These are phyloP conservation scores for Conops quadrifasciatus DNA, from an alignment of 2,888 invertebrate genomes.

Conservation along the genomic window DNA sequence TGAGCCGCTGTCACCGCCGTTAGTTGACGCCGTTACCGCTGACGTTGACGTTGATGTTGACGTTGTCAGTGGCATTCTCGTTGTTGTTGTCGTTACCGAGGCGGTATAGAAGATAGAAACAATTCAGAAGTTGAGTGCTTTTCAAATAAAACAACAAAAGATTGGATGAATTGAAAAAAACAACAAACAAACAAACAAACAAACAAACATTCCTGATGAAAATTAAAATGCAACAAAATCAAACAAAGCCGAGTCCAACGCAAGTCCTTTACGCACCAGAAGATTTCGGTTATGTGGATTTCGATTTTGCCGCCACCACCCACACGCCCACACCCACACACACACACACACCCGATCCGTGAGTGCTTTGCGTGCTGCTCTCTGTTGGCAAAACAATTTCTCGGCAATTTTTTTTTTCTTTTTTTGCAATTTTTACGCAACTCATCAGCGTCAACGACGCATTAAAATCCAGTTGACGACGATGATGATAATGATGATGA, in stretches of 20 bases:
- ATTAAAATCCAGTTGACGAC: slow-evolving; percentile 59
- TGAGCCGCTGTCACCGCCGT: neutral
- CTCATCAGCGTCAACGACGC: slow-evolving; percentile 62
- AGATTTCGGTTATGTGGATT: slow-evolving; percentile 58
- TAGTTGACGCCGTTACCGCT: neutral
- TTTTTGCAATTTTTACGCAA: slow-evolving; percentile 42
- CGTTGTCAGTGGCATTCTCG: neutral
- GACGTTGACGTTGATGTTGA: neutral
- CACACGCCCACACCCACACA: too few species aligned
- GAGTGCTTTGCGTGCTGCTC: slow-evolving; percentile 38
- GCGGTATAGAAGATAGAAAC: slow-evolving; percentile 52
- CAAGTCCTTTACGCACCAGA: slow-evolving; percentile 58
- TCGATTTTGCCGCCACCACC: slow-evolving; percentile 20
- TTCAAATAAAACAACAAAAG: slow-evolving; percentile 58
- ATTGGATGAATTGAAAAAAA: slow-evolving; percentile 33
- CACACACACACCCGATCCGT: slow-evolving; percentile 24
- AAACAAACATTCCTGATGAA: slow-evolving; percentile 43
- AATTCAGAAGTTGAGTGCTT: slow-evolving; percentile 65
- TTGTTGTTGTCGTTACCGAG: neutral
- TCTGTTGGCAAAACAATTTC: slow-evolving; percentile 31
- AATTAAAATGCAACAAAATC: slow-evolving; percentile 62
- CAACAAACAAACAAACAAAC: slow-evolving; percentile 30
- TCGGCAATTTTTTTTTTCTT: slow-evolving; percentile 32
- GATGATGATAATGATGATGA: too few species aligned
- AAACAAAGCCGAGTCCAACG: slow-evolving; percentile 39